Base-by-base conservation (phyloP, 1,140 invertebrate species). In the Bicyclus anynana region DNA sequence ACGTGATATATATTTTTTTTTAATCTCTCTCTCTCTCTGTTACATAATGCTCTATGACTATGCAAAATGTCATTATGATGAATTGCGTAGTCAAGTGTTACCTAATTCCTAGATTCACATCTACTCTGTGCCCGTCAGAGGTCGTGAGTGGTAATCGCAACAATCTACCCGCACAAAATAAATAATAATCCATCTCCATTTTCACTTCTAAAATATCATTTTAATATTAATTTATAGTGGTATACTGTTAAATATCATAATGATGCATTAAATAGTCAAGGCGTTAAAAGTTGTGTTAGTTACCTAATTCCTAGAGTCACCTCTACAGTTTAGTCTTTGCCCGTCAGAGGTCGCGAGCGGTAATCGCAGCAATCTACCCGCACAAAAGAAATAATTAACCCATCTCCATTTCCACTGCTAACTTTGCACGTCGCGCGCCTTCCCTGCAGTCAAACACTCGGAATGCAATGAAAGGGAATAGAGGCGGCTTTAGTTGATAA, bases 361-460 rank as follows among this genome's bases (percentile, higher is more conserved):
- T 79, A 76, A 81, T 81, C 74, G 72, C 64, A 60, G 69, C 76
- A 77, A 77, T 77, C 76, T 76, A 64, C 56, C 55, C 58, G 69
- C 71, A 77, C 71, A 81, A 81, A 81, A 79, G 78, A 81, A 77
- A 77, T 79, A 73, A 77, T 81, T 81, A 79, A 76, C 76, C 74
- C 65, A 60, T 71, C 65, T 67, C 65, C 62, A 57, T 58, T 62
- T 58, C 35, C 72, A 73, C 68, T 74, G 65, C 65, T 68, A 69
- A 67, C 60, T 2, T 21, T 52, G 46, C 42, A 58, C 55, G 51
- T 63, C 14, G 49, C 48, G 13, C 42, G 29, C 51, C 40, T 21
- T 23, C 18, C n/a, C 12, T 21, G 40, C 9, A 10, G 3, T 20
- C 18, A 21, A 44, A 44, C 17, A 47, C 44, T n/a, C 44, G 23